phyloP scores from a whole-genome alignment of 2,888 invertebrate species.

The Anagyrus pseudococci region DNA sequence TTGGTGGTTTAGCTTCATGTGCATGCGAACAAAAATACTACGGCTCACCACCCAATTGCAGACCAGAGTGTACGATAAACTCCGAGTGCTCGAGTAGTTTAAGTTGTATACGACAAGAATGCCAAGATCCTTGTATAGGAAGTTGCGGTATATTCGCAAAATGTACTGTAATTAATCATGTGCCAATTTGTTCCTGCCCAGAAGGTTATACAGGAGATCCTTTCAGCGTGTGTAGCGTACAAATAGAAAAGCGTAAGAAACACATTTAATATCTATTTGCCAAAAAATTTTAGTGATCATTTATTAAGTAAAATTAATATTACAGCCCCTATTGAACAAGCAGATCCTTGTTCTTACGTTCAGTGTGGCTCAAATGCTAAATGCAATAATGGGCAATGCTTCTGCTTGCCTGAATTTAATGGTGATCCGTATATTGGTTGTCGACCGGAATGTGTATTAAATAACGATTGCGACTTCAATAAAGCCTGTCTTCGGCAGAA shows the following conservation, averaged over 20 bases:
- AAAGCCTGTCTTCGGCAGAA: constrained; percentile 73
- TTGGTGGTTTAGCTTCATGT: constrained; percentile 65
- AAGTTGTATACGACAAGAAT: constrained; percentile 82
- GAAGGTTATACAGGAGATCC: constrained; percentile 84
- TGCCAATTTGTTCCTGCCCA: constrained; percentile 84
- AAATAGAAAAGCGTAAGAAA: constrained; percentile 56
- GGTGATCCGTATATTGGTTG: constrained; percentile 72
- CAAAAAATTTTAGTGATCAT: not conserved
- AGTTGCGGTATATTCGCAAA: constrained; percentile 82
- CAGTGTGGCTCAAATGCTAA: constrained; percentile 75
- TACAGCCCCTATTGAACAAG: not conserved
- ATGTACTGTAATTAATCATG: constrained; percentile 82
- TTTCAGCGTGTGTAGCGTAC: constrained; percentile 74
- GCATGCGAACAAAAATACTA: constrained; percentile 68
- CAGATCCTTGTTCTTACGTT: constrained; percentile 65
- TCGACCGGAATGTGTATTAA: constrained; percentile 74
- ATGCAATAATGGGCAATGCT: constrained; percentile 65
- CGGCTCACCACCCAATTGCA: constrained; percentile 74
- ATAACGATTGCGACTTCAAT: constrained; percentile 69
- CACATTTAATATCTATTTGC: constrained; percentile 31
- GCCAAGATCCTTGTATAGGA: constrained; percentile 81
- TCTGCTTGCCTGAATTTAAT: constrained; percentile 63
- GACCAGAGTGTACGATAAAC: constrained; percentile 81
- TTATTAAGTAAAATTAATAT: not conserved
- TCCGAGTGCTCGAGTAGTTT: constrained; percentile 77